Evolutionary conservation across 2,888 invertebrate genomes (phyloP), one percentile per base, ranked within the genome.

Genomic region (Melieria crassipennis): DNA sequence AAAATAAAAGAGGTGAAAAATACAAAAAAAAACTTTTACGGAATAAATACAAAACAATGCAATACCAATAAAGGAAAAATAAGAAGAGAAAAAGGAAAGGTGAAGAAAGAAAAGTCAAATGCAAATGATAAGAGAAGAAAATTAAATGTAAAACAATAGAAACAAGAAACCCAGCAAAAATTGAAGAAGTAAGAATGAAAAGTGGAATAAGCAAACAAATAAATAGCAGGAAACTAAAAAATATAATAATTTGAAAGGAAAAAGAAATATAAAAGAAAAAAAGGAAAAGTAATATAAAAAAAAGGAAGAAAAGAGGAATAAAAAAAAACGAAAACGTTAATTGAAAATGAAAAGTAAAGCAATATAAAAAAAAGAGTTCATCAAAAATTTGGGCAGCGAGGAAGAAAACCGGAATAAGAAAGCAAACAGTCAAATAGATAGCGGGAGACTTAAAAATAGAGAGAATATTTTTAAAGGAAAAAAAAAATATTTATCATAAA

Each of bases 401-500:
- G n/a, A n/a, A n/a, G n/a, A n/a, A n/a, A n/a, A n/a, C n/a, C n/a
- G n/a, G n/a, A n/a, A n/a, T n/a, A n/a, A n/a, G n/a, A n/a, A n/a
- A n/a, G n/a, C n/a, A n/a, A n/a, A n/a, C n/a, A n/a, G n/a, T n/a
- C n/a, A n/a, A n/a, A n/a, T n/a, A n/a, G n/a, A n/a, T n/a, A n/a
- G n/a, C n/a, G n/a, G n/a, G n/a, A n/a, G n/a, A n/a, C n/a, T n/a
- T n/a, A n/a, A n/a, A n/a, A n/a, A n/a, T n/a, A n/a, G n/a, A n/a
- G n/a, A n/a, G n/a, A n/a, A n/a, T n/a, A n/a, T n/a, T n/a, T n/a
- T n/a, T n/a, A n/a, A n/a, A n/a, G n/a, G n/a, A n/a, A n/a, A n/a
- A n/a, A n/a, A n/a, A n/a, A n/a, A n/a, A n/a, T n/a, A 16, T 1
- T 2, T 2, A 16, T 2, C 16, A 1, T 2, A 16, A 1, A 1